Conservation (phyloP, 2,113 vertebrate species). For the Psittacula cyanocephala region DNA sequence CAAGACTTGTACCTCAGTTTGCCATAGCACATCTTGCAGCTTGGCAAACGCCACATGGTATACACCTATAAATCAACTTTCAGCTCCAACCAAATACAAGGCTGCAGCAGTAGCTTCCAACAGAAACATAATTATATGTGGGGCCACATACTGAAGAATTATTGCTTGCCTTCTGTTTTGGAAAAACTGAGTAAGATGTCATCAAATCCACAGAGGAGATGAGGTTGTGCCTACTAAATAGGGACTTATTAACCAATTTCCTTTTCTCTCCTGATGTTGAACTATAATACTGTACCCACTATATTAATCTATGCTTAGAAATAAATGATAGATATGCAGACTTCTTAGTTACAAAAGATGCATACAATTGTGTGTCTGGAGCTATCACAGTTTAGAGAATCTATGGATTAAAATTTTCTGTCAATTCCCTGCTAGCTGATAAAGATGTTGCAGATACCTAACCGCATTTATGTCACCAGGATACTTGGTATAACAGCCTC, state of each 20-base stretch:
- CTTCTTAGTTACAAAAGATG: neutral
- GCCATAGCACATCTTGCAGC: neutral
- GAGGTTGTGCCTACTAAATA: neutral
- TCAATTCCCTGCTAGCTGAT: neutral
- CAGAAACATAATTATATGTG: neutral
- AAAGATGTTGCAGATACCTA: neutral
- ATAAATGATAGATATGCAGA: neutral
- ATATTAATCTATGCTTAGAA: neutral
- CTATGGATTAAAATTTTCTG: neutral
- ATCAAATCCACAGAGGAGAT: neutral
- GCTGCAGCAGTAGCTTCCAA: neutral
- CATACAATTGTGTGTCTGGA: neutral
- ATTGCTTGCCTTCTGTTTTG: neutral
- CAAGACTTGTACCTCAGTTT: neutral
- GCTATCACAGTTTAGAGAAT: neutral
- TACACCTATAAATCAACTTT: neutral
- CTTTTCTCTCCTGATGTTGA: neutral
- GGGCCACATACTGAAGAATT: neutral
- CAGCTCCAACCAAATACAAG: neutral
- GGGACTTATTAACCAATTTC: neutral
- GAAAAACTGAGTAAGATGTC: neutral
- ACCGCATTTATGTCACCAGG: neutral
- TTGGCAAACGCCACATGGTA: rapidly evolving
- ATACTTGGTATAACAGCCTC: neutral
- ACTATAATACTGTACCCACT: neutral